Evolutionary conservation across 2,113 vertebrate genomes (phyloP), one percentile per base, ranked within the genome.

Genomic region (Elanoides forficatus): DNA sequence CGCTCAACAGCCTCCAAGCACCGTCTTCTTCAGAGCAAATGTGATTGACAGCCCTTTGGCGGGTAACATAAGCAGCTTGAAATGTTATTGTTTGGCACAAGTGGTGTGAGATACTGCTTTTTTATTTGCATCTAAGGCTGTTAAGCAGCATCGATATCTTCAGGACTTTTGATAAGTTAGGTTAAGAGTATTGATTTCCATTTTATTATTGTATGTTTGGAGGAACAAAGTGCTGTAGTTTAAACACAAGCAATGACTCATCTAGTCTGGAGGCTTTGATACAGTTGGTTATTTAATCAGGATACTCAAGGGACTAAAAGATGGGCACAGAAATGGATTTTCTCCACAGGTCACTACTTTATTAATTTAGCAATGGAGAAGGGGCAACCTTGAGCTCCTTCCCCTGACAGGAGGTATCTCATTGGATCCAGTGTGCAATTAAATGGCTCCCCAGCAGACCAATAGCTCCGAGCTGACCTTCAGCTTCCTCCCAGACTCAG

Each of bases 111-210:
- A 83, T 47, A 94, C n/a, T 72, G 86, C 59, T 85, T 94, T 89
- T 88, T 90, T 87, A 42, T 91, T 95, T 94, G 74, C 63, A 86
- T 93, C 74, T 93, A 75, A 63, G 88, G 79, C 71, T 95, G 89
- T 94, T 97, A 95, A 95, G 92, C 53, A 93, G 73, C 72, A 86
- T 63, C 73, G 85, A n/a, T 91, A 67, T 89, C 81, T 95, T 88
- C 71, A 88, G 72, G 83, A 91, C 25, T 82, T 91, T 71, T 84
- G 45, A 62, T 93, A 93, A 90, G 66, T 75, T 84, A 59, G 75
- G 75, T 96, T 94, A 92, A 81, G 72, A 79, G 48, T 92, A 96
- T 90, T 96, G 90, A 96, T 94, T 97, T 89, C 53, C 62, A 84
- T 91, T 97, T 97, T 82, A 94, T 81, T 94, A 86, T 55, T 50